A percentile compares a stretch with the other conserved stretches of the same genome.
phyloP scores from a whole-genome alignment of 2,113 vertebrate species.

The Numenius arquata region DNA sequence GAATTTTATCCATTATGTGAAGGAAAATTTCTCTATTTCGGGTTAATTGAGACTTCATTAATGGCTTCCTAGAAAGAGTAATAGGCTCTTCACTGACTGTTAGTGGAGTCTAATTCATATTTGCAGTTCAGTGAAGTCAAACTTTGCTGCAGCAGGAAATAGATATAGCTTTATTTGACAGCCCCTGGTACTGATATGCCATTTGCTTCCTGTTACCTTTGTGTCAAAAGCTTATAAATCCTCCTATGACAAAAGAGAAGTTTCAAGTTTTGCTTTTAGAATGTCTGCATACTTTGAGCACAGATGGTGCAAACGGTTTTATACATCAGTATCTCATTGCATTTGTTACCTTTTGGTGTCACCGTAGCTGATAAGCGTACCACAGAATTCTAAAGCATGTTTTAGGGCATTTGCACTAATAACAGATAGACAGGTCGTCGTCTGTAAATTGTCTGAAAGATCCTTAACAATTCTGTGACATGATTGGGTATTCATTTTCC shows the following conservation, averaged over 20 bases:
- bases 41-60: background rate
- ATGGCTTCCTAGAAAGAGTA: background rate
- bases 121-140: background rate
- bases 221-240: background rate
- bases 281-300: background rate
- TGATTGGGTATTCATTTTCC: background rate
- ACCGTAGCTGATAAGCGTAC: background rate
- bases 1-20: background rate
- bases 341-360: background rate
- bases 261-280: background rate
- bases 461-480: background rate
- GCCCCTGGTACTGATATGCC: background rate
- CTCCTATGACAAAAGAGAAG: background rate
- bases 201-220: background rate
- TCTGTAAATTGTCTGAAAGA: background rate
- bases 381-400: background rate
- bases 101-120: background rate
- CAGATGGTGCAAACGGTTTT: background rate
- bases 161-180: background rate
- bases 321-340: background rate
- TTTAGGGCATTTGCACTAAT: background rate
- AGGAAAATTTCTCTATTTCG: background rate
- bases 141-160: background rate
- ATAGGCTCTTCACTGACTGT: background rate
- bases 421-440: background rate